Conservation (phyloP, 2,888 invertebrate species). For the Allygus modestus region DNA sequence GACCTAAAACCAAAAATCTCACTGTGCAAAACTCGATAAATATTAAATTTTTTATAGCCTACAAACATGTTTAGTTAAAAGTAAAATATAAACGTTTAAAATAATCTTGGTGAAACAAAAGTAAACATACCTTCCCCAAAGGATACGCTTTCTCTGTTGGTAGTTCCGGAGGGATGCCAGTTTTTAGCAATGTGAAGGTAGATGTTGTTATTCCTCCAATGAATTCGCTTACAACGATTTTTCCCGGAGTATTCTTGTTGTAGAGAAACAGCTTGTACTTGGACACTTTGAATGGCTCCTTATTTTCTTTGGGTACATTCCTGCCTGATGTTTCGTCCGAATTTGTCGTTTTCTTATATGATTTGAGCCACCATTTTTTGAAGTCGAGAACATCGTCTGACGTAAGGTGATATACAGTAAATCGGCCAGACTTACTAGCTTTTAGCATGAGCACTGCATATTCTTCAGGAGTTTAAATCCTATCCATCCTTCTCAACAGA, state of each 20-base stretch:
- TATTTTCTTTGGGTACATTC: conserved; percentile 49
- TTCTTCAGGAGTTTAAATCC: conserved; percentile 57
- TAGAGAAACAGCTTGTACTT: conserved; percentile 53
- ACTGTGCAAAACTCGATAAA: conserved; percentile 42
- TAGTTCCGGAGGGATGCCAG: conserved; percentile 48
- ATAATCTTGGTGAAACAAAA: conserved; percentile 30
- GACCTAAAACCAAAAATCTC: conserved; percentile 49
- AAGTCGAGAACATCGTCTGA: conserved; percentile 46
- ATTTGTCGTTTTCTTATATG: conserved; percentile 47
- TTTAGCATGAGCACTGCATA: conserved; percentile 48
- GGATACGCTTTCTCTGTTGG: conserved; percentile 51
- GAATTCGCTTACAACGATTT: conserved; percentile 29
- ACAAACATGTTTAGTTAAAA: conserved; percentile 16
- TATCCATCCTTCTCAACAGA: conserved; percentile 49
- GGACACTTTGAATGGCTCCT: conserved; percentile 56
- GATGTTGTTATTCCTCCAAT: conserved; percentile 47
- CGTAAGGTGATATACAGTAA: conserved; percentile 54
- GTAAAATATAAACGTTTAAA: conserved; percentile 25
- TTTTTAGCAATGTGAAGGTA: conserved; percentile 40
- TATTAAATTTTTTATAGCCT: conserved; percentile 14
- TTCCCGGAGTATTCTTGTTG: conserved; percentile 48
- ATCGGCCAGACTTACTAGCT: conserved; percentile 47
- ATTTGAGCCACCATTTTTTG: conserved; percentile 60
- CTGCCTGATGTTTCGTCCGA: conserved; percentile 59
- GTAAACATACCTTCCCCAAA: conserved; percentile 48